A percentile compares a stretch with the other conserved stretches of the same genome.
Conservation (phyloP, 1,140 invertebrate species). For the Cotesia vestalis region DNA sequence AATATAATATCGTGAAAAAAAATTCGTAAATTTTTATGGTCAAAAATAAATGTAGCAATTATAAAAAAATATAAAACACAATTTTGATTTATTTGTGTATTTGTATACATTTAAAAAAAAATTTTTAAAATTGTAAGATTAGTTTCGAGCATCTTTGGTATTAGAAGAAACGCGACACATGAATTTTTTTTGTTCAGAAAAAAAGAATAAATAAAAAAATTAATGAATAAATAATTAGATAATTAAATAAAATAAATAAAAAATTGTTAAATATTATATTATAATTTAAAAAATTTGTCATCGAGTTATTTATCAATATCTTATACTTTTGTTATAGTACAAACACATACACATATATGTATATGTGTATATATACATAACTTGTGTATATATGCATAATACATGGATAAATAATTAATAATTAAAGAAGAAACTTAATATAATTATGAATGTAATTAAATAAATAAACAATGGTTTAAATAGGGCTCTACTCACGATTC, state of each 20-base stretch:
- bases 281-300: slow-evolving; percentile 37
- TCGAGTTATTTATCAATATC: slow-evolving; percentile 24
- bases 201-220: too few relatives aligned
- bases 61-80: too few relatives aligned
- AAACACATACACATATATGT: slow-evolving; percentile 62
- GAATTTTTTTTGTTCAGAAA: too few relatives aligned
- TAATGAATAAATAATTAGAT: not conserved
- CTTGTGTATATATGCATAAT: slow-evolving; percentile 50
- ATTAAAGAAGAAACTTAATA: not conserved
- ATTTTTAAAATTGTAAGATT: too few relatives aligned
- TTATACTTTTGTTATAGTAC: slow-evolving; percentile 62
- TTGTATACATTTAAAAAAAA: too few relatives aligned
- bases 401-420: slow-evolving; percentile 48
- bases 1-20: too few relatives aligned
- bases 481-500: slow-evolving; percentile 65
- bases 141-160: too few relatives aligned
- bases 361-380: slow-evolving; percentile 49
- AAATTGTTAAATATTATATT: not conserved
- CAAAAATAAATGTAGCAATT: too few relatives aligned
- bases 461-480: slow-evolving; percentile 50
- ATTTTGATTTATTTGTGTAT: too few relatives aligned
- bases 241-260: not conserved
- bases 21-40: too few relatives aligned
- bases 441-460: slow-evolving; percentile 32
- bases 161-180: too few relatives aligned